Percentiles rank a stretch among this genome's conserved stretches.
phyloP scores from a whole-genome alignment of 2,888 invertebrate species.

The Ochropacha duplaris region DNA sequence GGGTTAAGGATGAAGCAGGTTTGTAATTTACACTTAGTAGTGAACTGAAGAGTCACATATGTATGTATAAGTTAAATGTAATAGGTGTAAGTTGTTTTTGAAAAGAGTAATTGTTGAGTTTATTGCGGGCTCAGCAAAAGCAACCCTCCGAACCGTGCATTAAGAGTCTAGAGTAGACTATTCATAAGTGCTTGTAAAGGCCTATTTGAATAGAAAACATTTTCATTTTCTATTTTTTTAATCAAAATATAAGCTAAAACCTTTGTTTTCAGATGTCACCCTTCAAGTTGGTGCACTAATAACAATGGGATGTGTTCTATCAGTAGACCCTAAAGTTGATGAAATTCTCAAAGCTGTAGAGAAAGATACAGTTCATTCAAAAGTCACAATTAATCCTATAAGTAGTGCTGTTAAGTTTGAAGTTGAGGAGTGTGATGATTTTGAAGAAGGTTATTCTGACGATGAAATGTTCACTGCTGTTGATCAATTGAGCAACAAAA shows the following conservation, averaged over 20 bases:
- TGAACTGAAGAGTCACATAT: too few relatives aligned
- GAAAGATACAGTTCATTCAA: conserved; percentile 56
- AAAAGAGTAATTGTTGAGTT: too few relatives aligned
- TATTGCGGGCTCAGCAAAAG: too few relatives aligned
- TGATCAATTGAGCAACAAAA: conserved; percentile 17
- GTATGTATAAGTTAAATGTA: too few relatives aligned
- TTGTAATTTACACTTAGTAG: too few relatives aligned
- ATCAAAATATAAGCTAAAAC: not conserved
- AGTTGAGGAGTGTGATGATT: conserved; percentile 64
- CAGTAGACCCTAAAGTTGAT: conserved; percentile 84
- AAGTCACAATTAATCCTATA: conserved; percentile 29
- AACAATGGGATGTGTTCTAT: conserved; percentile 88
- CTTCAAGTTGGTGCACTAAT: conserved; percentile 88
- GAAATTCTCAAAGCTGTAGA: conserved; percentile 85
- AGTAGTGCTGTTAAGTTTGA: conserved; percentile 31
- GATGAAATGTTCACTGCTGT: conserved; percentile 65
- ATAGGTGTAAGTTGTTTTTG: too few relatives aligned
- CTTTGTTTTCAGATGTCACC: conserved; percentile 82
- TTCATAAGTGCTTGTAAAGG: too few relatives aligned
- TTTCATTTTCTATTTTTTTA: too few relatives aligned
- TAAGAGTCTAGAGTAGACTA: too few relatives aligned
- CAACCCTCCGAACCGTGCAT: too few relatives aligned
- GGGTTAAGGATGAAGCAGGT: too few relatives aligned
- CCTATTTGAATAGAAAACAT: too few relatives aligned
- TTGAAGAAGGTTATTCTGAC: conserved; percentile 75